Evolutionary conservation across 2,797 vertebrate genomes (phyloP).

Genomic region (Podarcis siculus): DNA sequence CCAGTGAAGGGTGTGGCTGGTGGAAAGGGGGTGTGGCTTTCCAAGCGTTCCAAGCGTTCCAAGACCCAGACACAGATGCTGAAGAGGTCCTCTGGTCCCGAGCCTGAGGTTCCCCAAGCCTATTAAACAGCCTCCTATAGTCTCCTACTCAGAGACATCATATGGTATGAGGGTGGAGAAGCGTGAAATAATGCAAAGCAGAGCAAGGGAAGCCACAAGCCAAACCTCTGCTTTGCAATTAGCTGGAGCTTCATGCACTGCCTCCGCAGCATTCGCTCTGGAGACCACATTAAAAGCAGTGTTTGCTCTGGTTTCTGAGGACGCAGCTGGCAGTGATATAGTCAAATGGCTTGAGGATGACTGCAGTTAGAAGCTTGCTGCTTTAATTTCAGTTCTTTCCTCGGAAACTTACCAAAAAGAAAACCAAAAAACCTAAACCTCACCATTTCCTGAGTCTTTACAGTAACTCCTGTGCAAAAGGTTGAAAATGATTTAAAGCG

Average conservation of each 20-base stretch:
- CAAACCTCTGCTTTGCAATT: neutral
- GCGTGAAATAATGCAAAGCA: neutral
- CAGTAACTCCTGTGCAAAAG: conserved; percentile 72
- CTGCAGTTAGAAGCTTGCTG: conserved; percentile 39
- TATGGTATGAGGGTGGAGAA: neutral
- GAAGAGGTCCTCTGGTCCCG: no score
- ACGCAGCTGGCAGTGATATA: neutral
- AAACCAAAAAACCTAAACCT: conserved; percentile 51
- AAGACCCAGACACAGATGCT: no score
- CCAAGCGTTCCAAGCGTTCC: no score
- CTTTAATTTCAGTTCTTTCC: conserved; percentile 76
- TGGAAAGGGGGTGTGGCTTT: no score
- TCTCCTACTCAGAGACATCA: no score
- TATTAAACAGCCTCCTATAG: no score
- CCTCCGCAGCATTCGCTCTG: fast-evolving
- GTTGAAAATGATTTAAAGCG: conserved; percentile 64
- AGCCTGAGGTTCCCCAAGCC: no score
- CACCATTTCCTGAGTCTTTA: conserved; percentile 80
- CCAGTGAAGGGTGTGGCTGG: no score
- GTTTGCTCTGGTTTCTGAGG: neutral
- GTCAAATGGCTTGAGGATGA: conserved; percentile 22
- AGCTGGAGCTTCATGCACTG: fast-evolving
- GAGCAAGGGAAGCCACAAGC: no score
- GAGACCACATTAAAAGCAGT: conserved; percentile 45
- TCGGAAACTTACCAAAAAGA: conserved; percentile 49